A percentile compares a stretch with the other conserved stretches of the same genome.
These are phyloP conservation scores for Sycobia sp. DNA, from an alignment of 1,140 invertebrate species.

Conservation along the genomic window DNA sequence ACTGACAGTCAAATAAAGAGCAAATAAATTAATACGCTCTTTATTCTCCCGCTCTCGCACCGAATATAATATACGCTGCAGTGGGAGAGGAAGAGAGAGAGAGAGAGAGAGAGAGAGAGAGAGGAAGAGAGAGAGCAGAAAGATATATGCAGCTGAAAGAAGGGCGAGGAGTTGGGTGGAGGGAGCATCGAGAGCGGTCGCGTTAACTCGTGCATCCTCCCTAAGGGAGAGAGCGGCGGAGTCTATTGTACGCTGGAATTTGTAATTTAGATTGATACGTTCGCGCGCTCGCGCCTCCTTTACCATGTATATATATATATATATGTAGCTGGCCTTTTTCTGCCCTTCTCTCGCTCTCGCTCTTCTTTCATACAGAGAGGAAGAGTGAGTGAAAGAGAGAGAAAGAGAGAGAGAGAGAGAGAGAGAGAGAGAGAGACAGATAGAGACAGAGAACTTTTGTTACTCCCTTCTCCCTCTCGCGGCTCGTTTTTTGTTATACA, in stretches of 20 bases:
- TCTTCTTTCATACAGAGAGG: background rate
- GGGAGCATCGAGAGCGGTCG: no score
- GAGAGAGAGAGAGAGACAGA: no score
- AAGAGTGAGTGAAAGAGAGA: no score
- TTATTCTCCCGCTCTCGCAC: conserved; percentile 7
- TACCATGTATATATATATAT: conserved; percentile 26
- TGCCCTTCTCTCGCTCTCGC: background rate
- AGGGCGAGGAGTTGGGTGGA: no score
- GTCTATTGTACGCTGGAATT: conserved; percentile 55
- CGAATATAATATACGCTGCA: no score
- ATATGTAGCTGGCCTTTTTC: conserved; percentile 15
- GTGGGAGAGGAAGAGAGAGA: conserved; percentile 27
- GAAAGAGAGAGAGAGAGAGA: no score
- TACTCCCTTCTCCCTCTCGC: no score
- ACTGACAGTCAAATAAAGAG: conserved; percentile 61
- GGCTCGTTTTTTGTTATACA: no score
- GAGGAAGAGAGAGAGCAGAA: conserved; percentile 3
- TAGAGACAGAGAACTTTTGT: no score
- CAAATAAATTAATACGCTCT: conserved; percentile 59
- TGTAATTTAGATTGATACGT: conserved; percentile 59
- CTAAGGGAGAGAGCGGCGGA: conserved; percentile 13
- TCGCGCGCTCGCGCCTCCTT: conserved; percentile 7
- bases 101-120: conserved; percentile 19
- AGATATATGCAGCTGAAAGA: no score
- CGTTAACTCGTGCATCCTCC: conserved; percentile 34